Percentiles rank a stretch among this genome's conserved stretches.
Conservation (phyloP, 2,113 vertebrate species). For the Pagrus major region DNA sequence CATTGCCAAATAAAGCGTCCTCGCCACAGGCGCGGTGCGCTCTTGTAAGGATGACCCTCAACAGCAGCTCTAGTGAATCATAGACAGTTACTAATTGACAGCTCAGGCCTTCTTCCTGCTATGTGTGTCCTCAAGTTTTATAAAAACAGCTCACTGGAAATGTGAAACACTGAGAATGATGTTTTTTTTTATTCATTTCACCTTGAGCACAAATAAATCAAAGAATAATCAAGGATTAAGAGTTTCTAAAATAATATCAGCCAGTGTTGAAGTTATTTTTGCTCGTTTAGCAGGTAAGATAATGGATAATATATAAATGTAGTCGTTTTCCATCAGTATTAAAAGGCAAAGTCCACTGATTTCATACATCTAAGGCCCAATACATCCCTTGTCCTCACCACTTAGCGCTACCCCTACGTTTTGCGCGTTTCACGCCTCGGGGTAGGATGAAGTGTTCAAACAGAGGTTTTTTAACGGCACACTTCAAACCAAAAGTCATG, state of each 20-base stretch:
- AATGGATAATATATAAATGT: too few species aligned
- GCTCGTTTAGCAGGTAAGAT: too few species aligned
- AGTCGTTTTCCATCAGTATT: neutral
- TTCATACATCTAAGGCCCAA: too few species aligned
- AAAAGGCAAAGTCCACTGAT: neutral
- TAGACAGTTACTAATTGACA: neutral
- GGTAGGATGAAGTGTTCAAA: too few species aligned
- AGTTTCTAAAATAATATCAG: neutral
- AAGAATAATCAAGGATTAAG: neutral
- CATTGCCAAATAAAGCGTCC: neutral
- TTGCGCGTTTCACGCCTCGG: too few species aligned
- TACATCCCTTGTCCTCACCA: too few species aligned
- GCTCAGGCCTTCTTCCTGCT: neutral
- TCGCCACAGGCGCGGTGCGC: neutral
- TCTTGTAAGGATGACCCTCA: neutral
- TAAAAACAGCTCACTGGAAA: neutral
- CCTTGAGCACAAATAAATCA: neutral
- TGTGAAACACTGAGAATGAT: neutral
- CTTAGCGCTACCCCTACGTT: too few species aligned
- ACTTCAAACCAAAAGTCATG: too few species aligned
- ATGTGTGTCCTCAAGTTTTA: neutral
- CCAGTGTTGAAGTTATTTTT: neutral
- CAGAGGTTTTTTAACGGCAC: too few species aligned
- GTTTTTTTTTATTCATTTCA: neutral
- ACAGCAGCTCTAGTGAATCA: constrained; percentile 3